phyloP scores from a whole-genome alignment of 1,140 invertebrate genomes.

The Solenopsis fugax region DNA sequence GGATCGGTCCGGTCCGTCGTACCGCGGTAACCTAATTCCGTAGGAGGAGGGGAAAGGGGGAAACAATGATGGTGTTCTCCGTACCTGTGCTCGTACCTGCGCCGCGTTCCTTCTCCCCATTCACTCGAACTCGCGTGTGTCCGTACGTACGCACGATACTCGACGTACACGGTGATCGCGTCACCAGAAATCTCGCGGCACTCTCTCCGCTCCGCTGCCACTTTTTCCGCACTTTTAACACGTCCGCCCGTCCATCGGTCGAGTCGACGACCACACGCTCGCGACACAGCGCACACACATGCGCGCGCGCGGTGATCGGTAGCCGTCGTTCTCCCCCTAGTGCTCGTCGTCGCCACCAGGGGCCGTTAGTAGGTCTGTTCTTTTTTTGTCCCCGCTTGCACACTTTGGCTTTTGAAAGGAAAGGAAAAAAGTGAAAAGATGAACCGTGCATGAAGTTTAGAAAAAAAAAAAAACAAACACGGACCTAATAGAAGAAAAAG shows the following conservation, averaged over 20 bases:
- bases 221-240: slow-evolving; percentile 31
- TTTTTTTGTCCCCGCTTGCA: too few relatives aligned
- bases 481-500: too few relatives aligned
- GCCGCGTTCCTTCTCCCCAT: slow-evolving; percentile 2
- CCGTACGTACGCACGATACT: slow-evolving; percentile 6
- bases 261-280: slow-evolving; percentile 25
- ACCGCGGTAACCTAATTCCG: slow-evolving; percentile 41
- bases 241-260: slow-evolving; percentile 21
- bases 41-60: not conserved
- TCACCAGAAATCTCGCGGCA: not conserved
- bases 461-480: too few relatives aligned
- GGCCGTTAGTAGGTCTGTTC: not conserved
- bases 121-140: not conserved
- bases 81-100: slow-evolving; percentile 15
- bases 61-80: not conserved
- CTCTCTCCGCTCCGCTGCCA: slow-evolving; percentile 21
- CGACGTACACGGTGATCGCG: slow-evolving; percentile 16
- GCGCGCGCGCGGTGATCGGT: not conserved
- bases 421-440: too few relatives aligned
- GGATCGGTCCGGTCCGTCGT: slow-evolving; percentile 5
- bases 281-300: not conserved
- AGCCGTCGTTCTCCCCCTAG: not conserved
- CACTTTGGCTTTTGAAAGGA: too few relatives aligned
- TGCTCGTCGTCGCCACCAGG: not conserved
- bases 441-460: too few relatives aligned